Base-by-base conservation (phyloP, 92 coral and sea anemone genomes). In the Siderastrea radians region DNA sequence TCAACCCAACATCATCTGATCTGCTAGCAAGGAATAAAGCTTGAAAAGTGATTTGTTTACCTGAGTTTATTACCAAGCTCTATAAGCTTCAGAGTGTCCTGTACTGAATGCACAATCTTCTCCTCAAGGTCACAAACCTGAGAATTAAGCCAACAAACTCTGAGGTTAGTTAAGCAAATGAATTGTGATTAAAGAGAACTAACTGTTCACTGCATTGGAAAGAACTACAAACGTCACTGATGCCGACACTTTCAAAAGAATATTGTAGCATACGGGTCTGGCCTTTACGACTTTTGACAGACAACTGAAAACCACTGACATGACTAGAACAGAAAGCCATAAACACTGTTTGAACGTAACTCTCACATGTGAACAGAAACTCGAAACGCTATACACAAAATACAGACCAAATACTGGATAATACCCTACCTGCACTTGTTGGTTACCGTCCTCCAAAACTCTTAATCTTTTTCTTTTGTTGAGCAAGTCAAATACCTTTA, bases 51-150 rank as follows among this genome's bases (percentile, higher is more conserved):
- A 5, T 9, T 19, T 73, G 16, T 17, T 13, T 79, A 98, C 99
- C 98, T 98, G 46, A 96, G 96, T 90, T 96, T 94, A 75, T 92
- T 98, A 49, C 99, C 99, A 50, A 98, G 94, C 76, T 98, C 99
- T 49, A 98, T 98, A 6, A 98, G 87, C 72, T 98, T 98, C 69
- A 98, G 89, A 16, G 96, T 98, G n/a, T 98, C 99, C 60, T 94
- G 96, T 3, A 98, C 99, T 9, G 97, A 90, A 75, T 89, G 91
- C 26, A 98, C 98, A 53, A 98, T 89, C 75, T 83, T 94, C 85
- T 98, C 99, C 68, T 98, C 95, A 70, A 98, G 77, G 59, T 98
- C 98, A 89, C 99, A 98, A 55, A 98, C 98, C 99, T 98, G 78
- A 3, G 49, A 87, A 48, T 53, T 11, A 57, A 66, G 0, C 15